Evolutionary conservation across 2,113 vertebrate species (phyloP).

Genomic region (Rhea americana): DNA sequence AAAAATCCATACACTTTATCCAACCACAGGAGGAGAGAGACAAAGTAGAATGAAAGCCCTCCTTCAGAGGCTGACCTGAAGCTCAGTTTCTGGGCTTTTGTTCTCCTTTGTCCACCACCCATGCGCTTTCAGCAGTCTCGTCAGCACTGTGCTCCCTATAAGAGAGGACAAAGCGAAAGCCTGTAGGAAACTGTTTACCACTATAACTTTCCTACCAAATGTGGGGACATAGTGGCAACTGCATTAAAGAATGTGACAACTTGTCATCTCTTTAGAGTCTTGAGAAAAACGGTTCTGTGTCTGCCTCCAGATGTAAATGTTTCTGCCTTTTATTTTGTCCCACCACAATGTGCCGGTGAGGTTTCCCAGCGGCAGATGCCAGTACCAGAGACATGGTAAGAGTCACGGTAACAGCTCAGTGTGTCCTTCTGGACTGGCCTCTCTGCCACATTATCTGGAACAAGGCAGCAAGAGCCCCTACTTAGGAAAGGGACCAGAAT

Average conservation of each 20-base stretch:
- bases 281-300: neutral
- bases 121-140: neutral
- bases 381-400: neutral
- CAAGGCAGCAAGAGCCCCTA: neutral
- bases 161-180: too few relatives aligned
- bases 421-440: neutral
- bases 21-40: neutral
- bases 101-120: neutral
- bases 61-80: neutral
- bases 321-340: neutral
- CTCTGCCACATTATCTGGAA: conserved; percentile 27
- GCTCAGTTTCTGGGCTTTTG: neutral
- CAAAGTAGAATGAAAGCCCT: neutral
- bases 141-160: neutral
- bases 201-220: neutral
- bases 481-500: conserved; percentile 55
- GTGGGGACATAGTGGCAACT: neutral
- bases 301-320: neutral
- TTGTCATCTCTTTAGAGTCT: neutral
- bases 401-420: conserved; percentile 13
- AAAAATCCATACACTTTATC: neutral
- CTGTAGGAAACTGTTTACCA: neutral
- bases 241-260: conserved; percentile 13
- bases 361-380: conserved; percentile 17
- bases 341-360: neutral